Evolutionary conservation across 2,113 vertebrate species (phyloP), one percentile per base, ranked within the genome.

Genomic region (Eolophus roseicapilla): DNA sequence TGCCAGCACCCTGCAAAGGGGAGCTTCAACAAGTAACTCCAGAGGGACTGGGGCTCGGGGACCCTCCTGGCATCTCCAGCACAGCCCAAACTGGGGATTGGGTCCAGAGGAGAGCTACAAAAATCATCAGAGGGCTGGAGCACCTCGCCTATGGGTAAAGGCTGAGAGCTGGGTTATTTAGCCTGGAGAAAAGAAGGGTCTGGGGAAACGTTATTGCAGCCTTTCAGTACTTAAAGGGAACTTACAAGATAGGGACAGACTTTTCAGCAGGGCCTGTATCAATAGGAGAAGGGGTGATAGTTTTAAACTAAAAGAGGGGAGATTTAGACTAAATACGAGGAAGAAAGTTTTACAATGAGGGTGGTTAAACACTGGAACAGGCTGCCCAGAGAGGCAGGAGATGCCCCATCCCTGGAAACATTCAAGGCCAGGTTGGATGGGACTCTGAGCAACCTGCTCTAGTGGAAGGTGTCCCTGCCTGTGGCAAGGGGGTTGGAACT

Each of bases 1-100:
- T 99, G 63, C 99, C 99, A 0, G 98, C 98, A 25, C 99, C 99
- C 99, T 99, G 96, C 62, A 19, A 92, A 13, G 62, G 23, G 7
- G 31, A 82, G 44, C 31, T 86, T 75, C 39, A 82, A 73, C 14
- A 80, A 77, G 67, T 71, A 77, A 77, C 20, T 15, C 64, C 5
- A 4, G 14, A 93, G 43, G 46, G 17, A 50, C 20, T 27, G 70
- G 76, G 25, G 21, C 57, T 49, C 59, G 47, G 11, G 25, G 11
- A 50, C 41, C 35, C 57, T 29, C 37, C 43, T 10, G 3, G 41
- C 13, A 31, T 47, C 78, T 79, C 73, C 25, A 93, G 41, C 59
- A 25, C 35, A 50, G 46, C 65, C 57, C 49, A 44, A 64, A 8
- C 29, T 59, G 41, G 5, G 6, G 4, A 33, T 5, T 15, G 23